Base-by-base conservation (phyloP, 2,888 invertebrate genomes). In the Anthoptus insignis region DNA sequence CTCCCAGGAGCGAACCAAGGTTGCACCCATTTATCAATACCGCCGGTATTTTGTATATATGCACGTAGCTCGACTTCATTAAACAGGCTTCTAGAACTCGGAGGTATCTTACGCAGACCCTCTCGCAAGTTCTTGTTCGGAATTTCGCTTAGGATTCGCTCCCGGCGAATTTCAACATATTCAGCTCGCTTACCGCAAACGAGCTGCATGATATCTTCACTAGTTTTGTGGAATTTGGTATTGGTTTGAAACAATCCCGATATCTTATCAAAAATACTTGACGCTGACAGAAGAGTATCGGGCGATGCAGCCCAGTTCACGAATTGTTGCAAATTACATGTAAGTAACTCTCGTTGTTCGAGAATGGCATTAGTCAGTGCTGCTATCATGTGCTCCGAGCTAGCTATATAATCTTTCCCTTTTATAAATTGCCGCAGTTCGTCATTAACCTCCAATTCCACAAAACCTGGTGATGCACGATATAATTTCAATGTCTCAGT, bases 121-220 rank as follows among this genome's bases (percentile, higher is more conserved):
- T 60, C 65, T 14, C 60, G 56, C 14, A 66, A 56, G 16, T 32
- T 52, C 29, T 58, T 67, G 22, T 64, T 67, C 2, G 64, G 45
- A 16, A 64, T 6, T 16, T 67, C 60, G 8, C 21, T 37, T 27
- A 67, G 37, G 64, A 67, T 67, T 58, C 67, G 67, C 42, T 67
- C 67, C 52, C 67, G 42, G 29, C 67, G 67, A 59, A 14, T 59
- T 29, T 67, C 57, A 14, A 67, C 59, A 45, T 34, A 67, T 19
- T 67, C 64, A 2, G 67, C 67, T 13, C 67, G 59, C 54, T 67
- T 67, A 19, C 60, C 60, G 32, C 67, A 67, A 45, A 67, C 64
- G n/a, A 64, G 45, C 29, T 67, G 67, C 64, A 67, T 64, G n/a
- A 64, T 60, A 24, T 67, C 60, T 16, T 67, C 67, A 45, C 52